phyloP scores from a whole-genome alignment of 1,140 invertebrate genomes.

The Bombus impatiens region DNA sequence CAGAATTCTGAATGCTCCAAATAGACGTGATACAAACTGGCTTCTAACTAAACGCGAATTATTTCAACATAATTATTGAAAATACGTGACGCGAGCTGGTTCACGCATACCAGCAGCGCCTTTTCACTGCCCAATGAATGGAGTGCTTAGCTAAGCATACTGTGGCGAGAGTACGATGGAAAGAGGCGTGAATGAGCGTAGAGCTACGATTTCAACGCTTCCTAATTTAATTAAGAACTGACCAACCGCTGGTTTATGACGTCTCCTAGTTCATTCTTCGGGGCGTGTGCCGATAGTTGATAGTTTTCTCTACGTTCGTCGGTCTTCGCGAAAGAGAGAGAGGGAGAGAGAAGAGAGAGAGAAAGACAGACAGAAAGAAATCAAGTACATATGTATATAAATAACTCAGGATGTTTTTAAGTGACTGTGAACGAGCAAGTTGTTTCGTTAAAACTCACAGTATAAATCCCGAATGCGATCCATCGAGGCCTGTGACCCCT shows the following conservation, averaged over 20 bases:
- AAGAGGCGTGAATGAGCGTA: slow-evolving; percentile 77
- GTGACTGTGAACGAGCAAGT: background rate
- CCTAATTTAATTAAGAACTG: slow-evolving; percentile 79
- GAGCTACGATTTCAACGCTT: slow-evolving; percentile 75
- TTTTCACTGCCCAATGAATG: slow-evolving; percentile 73
- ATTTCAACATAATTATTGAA: slow-evolving; percentile 38
- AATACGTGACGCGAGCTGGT: slow-evolving; percentile 42
- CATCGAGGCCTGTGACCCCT: slow-evolving; percentile 87
- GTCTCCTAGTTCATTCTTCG: slow-evolving; percentile 59
- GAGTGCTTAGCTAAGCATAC: slow-evolving; percentile 67
- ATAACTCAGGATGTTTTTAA: background rate
- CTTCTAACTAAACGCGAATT: background rate
- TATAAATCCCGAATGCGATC: slow-evolving; percentile 88
- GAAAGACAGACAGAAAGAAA: background rate
- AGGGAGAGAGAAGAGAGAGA: background rate
- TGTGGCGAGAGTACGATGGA: slow-evolving; percentile 71
- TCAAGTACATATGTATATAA: background rate
- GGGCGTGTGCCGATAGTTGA: slow-evolving; percentile 63
- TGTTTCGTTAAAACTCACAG: slow-evolving; percentile 76
- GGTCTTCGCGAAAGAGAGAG: background rate
- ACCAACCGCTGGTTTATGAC: slow-evolving; percentile 69
- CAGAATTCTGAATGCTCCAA: background rate
- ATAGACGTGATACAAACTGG: background rate
- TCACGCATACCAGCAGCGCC: slow-evolving; percentile 63
- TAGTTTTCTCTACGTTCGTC: slow-evolving; percentile 33